Evolutionary conservation across 35 echinoderm and acorn worm genomes (phyloP).

Genomic region (Anneissia japonica): DNA sequence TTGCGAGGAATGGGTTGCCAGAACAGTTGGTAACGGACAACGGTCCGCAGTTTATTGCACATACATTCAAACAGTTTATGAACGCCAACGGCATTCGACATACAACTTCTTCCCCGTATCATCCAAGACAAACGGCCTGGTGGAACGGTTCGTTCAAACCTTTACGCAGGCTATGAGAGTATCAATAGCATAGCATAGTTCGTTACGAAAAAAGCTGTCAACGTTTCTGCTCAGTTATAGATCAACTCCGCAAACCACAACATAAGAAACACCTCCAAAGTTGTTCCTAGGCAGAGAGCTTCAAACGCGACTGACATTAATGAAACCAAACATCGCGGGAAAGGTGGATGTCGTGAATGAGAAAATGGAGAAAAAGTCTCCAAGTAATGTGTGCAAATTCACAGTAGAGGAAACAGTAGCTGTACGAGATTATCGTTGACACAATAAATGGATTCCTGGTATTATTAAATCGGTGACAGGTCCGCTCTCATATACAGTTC

Average conservation of each 20-base stretch:
- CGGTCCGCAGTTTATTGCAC: background rate
- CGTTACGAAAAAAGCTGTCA: background rate
- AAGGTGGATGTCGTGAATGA: too few species aligned
- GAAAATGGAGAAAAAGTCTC: too few species aligned
- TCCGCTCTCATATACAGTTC: too few species aligned
- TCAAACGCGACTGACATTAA: background rate
- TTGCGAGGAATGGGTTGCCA: background rate
- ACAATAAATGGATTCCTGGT: too few species aligned
- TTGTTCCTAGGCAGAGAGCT: background rate
- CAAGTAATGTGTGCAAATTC: too few species aligned
- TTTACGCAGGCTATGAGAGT: constrained; percentile 11
- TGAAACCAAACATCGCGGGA: background rate
- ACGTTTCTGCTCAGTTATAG: constrained; percentile 22
- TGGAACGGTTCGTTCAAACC: constrained; percentile 39
- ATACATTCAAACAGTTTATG: background rate
- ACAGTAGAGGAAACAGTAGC: too few species aligned
- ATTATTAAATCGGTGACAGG: too few species aligned
- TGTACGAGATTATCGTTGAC: too few species aligned
- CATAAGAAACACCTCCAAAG: background rate
- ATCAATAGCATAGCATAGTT: background rate
- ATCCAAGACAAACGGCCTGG: constrained; percentile 33
- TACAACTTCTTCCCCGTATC: background rate
- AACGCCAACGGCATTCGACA: constrained; percentile 17
- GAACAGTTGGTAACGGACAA: background rate
- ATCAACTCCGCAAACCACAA: constrained; percentile 5